Evolutionary conservation across 2,113 vertebrate genomes (phyloP), one percentile per base, ranked within the genome.

Genomic region (Synchiropus splendidus): DNA sequence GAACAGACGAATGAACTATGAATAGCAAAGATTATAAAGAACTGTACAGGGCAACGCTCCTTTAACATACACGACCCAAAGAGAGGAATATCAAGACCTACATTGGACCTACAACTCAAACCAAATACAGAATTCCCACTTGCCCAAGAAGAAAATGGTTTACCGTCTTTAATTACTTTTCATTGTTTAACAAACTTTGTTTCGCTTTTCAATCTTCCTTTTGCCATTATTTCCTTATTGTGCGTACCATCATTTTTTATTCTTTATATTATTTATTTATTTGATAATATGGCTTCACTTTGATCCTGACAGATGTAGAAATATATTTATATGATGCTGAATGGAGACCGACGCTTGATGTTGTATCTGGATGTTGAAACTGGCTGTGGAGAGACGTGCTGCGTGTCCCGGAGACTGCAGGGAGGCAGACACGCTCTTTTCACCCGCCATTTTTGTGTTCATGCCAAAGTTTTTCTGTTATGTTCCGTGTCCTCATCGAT

Each of bases 141-240:
- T 16, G 54, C 50, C 56, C 58, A 30, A 48, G 46, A 46, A 16
- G 36, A 18, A 45, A 31, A 10, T 53, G 52, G 49, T 38, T 54
- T 54, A 31, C 55, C 54, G 10, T 59, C 16, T 44, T 58, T 36
- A 30, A 56, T 50, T 16, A 10, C 15, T 53, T 67, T 34, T 36
- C 27, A 50, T 65, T 58, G 15, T 59, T 67, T 37, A 21, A 36
- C 27, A 18, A 3, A 46, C 44, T 58, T 78, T 70, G 0, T 67
- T 74, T 75, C 51, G 67, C 70, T 69, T 80, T 79, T 76, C 75
- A 80, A 83, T 75, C 78, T 79, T 82, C 68, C 79, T 82, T 82
- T 78, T 21, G 14, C 14, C 69, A 70, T 81, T 81, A 42, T 73
- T 75, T 75, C 75, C 74, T 75, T 72, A 64, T 71, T 79, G 79